Percentiles rank a stretch among this genome's conserved stretches.
phyloP scores from a whole-genome alignment of 2,113 vertebrate genomes.

The Cephalophus harveyi region DNA sequence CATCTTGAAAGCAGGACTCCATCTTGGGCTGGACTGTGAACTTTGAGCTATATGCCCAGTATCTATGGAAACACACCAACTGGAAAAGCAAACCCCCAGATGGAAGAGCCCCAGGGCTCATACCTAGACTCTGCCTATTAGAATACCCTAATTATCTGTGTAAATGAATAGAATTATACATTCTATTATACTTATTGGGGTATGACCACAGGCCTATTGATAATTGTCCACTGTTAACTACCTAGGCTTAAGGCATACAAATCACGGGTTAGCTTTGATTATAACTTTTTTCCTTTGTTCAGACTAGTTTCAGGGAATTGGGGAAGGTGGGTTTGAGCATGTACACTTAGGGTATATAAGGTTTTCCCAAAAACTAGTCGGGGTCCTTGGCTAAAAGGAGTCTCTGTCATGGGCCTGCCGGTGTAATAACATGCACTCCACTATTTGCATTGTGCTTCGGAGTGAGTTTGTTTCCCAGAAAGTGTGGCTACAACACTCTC shows the following conservation, averaged over 20 bases:
- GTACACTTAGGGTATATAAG: background rate
- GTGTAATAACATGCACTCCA: background rate
- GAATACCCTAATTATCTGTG: background rate
- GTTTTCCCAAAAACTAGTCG: background rate
- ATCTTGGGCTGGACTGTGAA: background rate
- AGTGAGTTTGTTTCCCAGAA: background rate
- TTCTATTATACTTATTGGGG: background rate
- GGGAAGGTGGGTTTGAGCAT: background rate
- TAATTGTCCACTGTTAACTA: background rate
- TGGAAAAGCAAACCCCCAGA: background rate
- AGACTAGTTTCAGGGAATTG: background rate
- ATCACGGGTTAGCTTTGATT: background rate
- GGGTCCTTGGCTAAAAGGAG: background rate
- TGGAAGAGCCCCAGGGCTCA: background rate
- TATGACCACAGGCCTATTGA: background rate
- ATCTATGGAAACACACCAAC: background rate
- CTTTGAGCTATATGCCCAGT: background rate
- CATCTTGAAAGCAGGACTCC: background rate
- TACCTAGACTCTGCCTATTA: background rate
- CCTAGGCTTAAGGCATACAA: background rate
- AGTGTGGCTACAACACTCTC: background rate
- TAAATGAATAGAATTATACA: background rate
- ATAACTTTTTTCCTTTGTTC: background rate
- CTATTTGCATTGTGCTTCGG: background rate
- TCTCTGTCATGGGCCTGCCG: rapidly evolving